Evolutionary conservation across 1,140 invertebrate genomes (phyloP).

Genomic region (Zaprionus lachaisei): DNA sequence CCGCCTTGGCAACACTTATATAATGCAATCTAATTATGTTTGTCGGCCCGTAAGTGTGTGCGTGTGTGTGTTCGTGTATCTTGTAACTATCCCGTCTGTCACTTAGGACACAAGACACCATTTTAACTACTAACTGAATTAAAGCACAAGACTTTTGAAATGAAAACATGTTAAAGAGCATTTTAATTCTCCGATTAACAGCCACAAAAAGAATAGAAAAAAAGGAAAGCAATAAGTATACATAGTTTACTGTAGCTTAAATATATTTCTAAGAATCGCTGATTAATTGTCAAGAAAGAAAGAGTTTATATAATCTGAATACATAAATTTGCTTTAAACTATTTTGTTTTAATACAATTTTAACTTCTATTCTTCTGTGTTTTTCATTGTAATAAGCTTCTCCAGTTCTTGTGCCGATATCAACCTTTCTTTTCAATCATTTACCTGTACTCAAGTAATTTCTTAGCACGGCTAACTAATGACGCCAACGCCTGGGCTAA

Average conservation of each 20-base stretch:
- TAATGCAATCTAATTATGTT: constrained; percentile 81
- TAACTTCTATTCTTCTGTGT: not conserved
- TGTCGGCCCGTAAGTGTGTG: constrained; percentile 34
- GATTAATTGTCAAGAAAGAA: too few relatives aligned
- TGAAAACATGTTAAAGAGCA: not conserved
- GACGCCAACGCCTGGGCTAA: constrained; percentile 57
- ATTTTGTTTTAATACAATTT: not conserved
- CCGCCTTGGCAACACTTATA: constrained; percentile 70
- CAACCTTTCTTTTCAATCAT: too few relatives aligned
- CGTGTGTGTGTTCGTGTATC: not conserved
- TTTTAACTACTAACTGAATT: not conserved
- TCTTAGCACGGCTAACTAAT: constrained; percentile 61
- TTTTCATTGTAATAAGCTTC: too few relatives aligned
- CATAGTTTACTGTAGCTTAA: too few relatives aligned
- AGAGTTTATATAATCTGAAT: too few relatives aligned
- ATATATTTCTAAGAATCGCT: too few relatives aligned
- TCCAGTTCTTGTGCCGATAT: not conserved
- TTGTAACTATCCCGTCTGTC: constrained; percentile 16
- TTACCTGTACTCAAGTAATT: too few relatives aligned
- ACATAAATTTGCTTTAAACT: too few relatives aligned
- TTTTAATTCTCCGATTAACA: not conserved
- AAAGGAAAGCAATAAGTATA: not conserved
- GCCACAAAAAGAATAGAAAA: not conserved
- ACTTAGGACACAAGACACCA: constrained; percentile 11
- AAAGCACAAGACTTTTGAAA: not conserved